Conservation (phyloP, 2,113 vertebrate genomes). For the Oncorhynchus masou region DNA sequence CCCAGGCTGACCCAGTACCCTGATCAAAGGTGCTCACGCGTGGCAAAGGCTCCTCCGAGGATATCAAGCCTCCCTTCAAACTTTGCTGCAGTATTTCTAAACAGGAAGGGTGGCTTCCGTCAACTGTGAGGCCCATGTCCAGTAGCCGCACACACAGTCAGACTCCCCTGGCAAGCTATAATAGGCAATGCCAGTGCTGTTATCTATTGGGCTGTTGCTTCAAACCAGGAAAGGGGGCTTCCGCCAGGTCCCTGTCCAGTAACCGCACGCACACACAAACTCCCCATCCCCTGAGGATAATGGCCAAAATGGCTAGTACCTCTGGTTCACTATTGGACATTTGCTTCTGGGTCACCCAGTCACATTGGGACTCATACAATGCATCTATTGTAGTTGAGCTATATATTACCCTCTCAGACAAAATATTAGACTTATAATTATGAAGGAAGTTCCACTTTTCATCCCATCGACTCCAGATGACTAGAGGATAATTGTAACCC, state of each 20-base stretch:
- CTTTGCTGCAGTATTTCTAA: not conserved
- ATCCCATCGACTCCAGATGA: not conserved
- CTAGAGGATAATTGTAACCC: constrained; percentile 15
- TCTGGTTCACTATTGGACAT: not conserved
- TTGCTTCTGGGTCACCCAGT: constrained; percentile 6
- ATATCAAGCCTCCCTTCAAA: constrained; percentile 32
- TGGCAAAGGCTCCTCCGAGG: constrained; percentile 13
- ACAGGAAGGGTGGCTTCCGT: no score
- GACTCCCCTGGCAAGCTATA: no score
- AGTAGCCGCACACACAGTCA: no score
- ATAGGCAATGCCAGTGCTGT: not conserved
- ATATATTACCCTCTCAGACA: not conserved
- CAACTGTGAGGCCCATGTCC: no score
- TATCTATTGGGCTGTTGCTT: not conserved
- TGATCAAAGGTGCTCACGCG: constrained; percentile 59
- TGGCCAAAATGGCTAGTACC: not conserved
- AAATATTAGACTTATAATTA: not conserved
- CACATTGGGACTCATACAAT: constrained; percentile 6
- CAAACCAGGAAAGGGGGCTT: not conserved
- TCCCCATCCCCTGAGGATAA: not conserved
- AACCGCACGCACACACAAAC: not conserved
- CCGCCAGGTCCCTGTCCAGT: not conserved
- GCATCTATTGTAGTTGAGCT: not conserved
- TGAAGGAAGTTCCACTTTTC: not conserved
- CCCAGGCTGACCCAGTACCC: constrained; percentile 57